These are phyloP conservation scores for Campylomormyrus tamandua DNA, from an alignment of 2,113 vertebrate species.

Conservation along the genomic window DNA sequence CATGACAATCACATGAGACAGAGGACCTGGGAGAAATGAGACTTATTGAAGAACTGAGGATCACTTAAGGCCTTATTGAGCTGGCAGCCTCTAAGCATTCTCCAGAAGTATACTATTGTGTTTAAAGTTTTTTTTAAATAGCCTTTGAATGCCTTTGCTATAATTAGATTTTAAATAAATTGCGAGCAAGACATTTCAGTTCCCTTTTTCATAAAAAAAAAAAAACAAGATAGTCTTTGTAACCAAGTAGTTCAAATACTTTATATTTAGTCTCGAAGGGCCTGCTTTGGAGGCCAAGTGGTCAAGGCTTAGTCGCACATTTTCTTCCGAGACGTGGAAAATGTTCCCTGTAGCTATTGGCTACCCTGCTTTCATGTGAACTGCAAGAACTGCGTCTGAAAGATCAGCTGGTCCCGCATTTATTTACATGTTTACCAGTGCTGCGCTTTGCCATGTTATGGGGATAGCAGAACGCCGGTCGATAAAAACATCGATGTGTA, in stretches of 20 bases:
- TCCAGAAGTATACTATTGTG: not conserved
- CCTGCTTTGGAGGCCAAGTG: not conserved
- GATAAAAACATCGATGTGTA: not conserved
- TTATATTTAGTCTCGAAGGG: not conserved
- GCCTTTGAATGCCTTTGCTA: not conserved
- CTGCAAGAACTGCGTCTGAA: not conserved
- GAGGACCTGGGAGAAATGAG: not conserved
- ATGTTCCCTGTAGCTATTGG: not conserved
- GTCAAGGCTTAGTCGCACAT: not conserved
- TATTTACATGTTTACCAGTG: not conserved
- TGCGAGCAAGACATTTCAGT: not conserved
- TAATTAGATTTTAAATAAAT: not conserved
- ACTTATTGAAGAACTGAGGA: not conserved
- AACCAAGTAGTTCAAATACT: not conserved
- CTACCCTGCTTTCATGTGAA: not conserved
- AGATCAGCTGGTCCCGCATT: not conserved
- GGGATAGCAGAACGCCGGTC: not conserved
- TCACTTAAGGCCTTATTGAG: not conserved
- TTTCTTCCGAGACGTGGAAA: not conserved
- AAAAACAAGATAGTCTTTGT: not conserved
- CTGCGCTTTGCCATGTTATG: not conserved
- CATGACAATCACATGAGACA: slow-evolving; percentile 22
- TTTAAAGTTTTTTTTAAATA: not conserved
- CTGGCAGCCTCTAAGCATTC: not conserved
- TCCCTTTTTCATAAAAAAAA: not conserved